These are phyloP conservation scores for Nautilus pompilius DNA, from an alignment of 1,140 invertebrate genomes.

Conservation along the genomic window DNA sequence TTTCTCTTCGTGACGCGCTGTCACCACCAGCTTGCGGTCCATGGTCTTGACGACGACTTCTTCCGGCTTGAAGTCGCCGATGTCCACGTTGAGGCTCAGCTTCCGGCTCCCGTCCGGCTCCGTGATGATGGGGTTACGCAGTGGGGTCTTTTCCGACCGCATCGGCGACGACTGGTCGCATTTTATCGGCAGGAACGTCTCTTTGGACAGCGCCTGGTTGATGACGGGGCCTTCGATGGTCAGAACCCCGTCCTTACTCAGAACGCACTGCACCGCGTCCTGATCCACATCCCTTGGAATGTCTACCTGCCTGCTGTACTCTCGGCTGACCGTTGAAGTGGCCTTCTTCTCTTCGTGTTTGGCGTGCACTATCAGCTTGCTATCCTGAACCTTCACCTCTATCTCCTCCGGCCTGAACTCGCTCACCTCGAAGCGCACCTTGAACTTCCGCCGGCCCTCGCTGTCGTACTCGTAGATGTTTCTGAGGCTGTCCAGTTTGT, in stretches of 20 bases:
- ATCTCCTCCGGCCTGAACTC: constrained; percentile 52
- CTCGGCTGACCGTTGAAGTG: constrained; percentile 40
- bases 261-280: constrained; percentile 40
- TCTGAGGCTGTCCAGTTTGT: constrained; percentile 28
- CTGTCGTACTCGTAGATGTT: constrained; percentile 39
- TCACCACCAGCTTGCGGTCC: constrained; percentile 49
- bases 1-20: constrained; percentile 51
- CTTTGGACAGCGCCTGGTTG: constrained; percentile 11
- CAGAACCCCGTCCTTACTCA: constrained; percentile 50
- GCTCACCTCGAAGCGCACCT: constrained; percentile 49
- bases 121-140: constrained; percentile 47
- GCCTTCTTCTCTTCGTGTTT: constrained; percentile 41
- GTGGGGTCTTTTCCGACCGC: constrained; percentile 35
- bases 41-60: constrained; percentile 51
- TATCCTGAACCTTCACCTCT: constrained; percentile 47
- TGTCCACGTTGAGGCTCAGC: constrained; percentile 44
- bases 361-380: constrained; percentile 44
- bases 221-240: constrained; percentile 39
- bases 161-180: background rate
- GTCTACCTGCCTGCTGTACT: constrained; percentile 52
- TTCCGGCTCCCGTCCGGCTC: constrained; percentile 45
- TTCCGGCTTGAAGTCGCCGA: constrained; percentile 49
- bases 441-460: constrained; percentile 40
- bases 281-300: constrained; percentile 48
- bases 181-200: constrained; percentile 3